Base-by-base conservation (phyloP, 2,113 vertebrate genomes). In the Rhinoptilus africanus region DNA sequence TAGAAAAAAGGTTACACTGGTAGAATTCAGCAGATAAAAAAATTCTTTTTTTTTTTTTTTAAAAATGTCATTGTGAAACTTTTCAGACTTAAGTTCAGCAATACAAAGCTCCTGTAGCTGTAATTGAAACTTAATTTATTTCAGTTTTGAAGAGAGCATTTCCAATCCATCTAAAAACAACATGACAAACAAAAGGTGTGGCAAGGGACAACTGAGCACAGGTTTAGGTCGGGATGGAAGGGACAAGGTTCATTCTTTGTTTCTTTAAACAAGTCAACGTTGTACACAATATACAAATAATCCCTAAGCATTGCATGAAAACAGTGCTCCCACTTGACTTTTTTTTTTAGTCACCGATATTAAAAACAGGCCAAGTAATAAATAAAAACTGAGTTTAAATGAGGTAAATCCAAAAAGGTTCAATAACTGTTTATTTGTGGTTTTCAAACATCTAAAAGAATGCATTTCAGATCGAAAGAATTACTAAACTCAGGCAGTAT, bases 21-120 rank as follows among this genome's bases (percentile, higher is more conserved):
- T 99, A 99, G 98, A 99, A 99, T 99, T 99, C 98, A 99, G 99
- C 99, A 99, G 99, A 99, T 99, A 98, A 99, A 99, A 99, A 99
- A 98, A 85, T 93, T 96, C 59, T 97, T 92, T 94, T 90, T 89
- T 95, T 93, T 59, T 98, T 98, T 98, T 98, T 98, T 99, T 98
- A 98, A 99, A 99, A 98, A 99, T 98, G 97, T 98, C 98, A 98
- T 98, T 98, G 98, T 98, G 97, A 99, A 99, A 99, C 98, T 98
- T 98, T 97, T 98, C 97, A 97, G 98, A 98, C 76, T 97, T 97
- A 98, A 98, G 96, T 98, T 98, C 97, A 98, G 98, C 98, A 98
- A 98, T 99, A 99, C 98, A 99, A 99, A 99, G 98, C 96, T 98
- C 98, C 97, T 98, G 96, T 97, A 97, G 98, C 97, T 98, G 97